Evolutionary conservation across 2,113 vertebrate species (phyloP).

Genomic region (Butastur rufipennis): DNA sequence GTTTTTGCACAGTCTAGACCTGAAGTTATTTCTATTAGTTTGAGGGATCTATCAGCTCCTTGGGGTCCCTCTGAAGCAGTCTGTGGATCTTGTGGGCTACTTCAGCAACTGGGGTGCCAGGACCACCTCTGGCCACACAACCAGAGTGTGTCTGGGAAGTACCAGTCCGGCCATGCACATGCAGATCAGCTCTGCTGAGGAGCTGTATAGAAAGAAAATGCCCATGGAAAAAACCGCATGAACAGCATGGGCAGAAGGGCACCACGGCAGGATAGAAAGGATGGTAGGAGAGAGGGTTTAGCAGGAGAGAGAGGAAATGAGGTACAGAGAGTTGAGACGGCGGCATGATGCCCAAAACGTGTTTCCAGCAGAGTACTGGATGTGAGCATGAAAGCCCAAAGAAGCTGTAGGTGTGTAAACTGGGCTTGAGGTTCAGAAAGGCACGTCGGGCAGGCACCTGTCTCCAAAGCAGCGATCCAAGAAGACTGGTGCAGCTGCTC

Average conservation of each 20-base stretch:
- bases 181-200: not conserved
- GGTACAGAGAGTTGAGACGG: not conserved
- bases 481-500: not conserved
- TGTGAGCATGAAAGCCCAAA: not conserved
- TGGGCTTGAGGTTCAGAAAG: not conserved
- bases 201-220: not conserved
- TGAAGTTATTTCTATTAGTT: not conserved
- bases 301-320: not conserved
- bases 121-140: not conserved
- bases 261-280: not conserved
- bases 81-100: not conserved
- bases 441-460: fast-evolving
- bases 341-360: not conserved
- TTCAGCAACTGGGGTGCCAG: not conserved
- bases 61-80: not conserved
- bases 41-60: not conserved
- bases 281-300: not conserved
- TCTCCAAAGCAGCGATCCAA: not conserved
- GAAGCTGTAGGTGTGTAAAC: not conserved
- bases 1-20: not conserved
- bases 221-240: not conserved
- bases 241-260: not conserved
- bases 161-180: not conserved
- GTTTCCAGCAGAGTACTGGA: not conserved
- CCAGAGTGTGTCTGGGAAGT: not conserved